phyloP scores from a whole-genome alignment of 1,140 invertebrate species.

The Coboldia fuscipes region DNA sequence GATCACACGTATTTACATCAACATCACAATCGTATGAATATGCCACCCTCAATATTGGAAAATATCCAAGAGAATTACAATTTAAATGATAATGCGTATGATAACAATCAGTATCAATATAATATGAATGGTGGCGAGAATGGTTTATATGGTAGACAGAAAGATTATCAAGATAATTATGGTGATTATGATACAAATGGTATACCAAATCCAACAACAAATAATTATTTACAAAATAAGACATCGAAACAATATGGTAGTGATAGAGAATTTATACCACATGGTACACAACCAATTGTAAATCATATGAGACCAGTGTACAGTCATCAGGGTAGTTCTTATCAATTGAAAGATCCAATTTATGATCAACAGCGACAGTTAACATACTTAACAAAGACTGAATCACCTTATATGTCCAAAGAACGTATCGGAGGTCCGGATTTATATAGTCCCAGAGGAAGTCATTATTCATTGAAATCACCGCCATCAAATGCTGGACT shows the following conservation, averaged over 20 bases:
- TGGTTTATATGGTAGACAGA: slow-evolving; percentile 12
- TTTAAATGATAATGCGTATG: slow-evolving; percentile 18
- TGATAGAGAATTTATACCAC: slow-evolving; percentile 16
- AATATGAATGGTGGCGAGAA: slow-evolving; percentile 8
- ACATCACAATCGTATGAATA: slow-evolving; percentile 25
- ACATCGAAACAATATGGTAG: slow-evolving; percentile 18
- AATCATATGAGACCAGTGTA: slow-evolving; percentile 17
- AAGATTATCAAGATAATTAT: slow-evolving; percentile 17
- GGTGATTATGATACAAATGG: slow-evolving; percentile 6
- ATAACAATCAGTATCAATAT: slow-evolving; percentile 23
- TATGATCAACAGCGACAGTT: slow-evolving; percentile 19
- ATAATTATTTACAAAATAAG: slow-evolving; percentile 8
- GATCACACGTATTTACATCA: slow-evolving; percentile 29
- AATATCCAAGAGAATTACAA: slow-evolving; percentile 28
- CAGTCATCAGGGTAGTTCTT: slow-evolving; percentile 15
- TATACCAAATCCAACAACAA: background rate
- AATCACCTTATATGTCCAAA: slow-evolving; percentile 19
- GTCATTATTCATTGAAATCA: slow-evolving; percentile 16
- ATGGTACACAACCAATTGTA: slow-evolving; percentile 10
- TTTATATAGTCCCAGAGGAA: slow-evolving; percentile 17
- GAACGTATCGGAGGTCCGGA: slow-evolving; percentile 17
- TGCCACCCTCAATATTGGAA: slow-evolving; percentile 31
- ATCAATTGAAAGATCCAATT: slow-evolving; percentile 17
- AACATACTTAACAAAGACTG: slow-evolving; percentile 13
- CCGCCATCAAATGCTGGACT: slow-evolving; percentile 9